Base-by-base conservation (phyloP, 2,888 invertebrate species). In the Andrena hattorfiana region DNA sequence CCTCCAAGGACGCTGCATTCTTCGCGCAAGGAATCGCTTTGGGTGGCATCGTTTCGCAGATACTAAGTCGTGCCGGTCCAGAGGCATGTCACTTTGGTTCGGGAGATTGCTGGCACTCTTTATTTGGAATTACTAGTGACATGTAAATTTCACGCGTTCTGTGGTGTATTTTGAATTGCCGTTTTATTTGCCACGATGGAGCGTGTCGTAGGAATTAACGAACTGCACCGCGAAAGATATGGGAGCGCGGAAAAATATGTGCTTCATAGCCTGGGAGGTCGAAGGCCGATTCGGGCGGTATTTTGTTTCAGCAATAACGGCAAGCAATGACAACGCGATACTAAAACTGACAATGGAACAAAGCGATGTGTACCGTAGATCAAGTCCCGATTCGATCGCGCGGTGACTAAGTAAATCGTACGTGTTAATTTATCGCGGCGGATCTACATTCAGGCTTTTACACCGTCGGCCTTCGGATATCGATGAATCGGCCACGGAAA, bases 361-460 rank as follows among this genome's bases (percentile, higher is more conserved):
- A 73, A 63, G 56, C 63, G 56, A 64, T 56, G 62, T 48, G 32
- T 62, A 54, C 62, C 32, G 62, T 77, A 81, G 70, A 77, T 77
- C 64, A 16, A 69, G 32, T n/a, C 8, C 0, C 72, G 81, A 81
- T 81, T 56, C 48, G 67, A 49, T 73, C 66, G 68, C 8, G 4
- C 59, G 64, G 60, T 70, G 59, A 70, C 68, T 78, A 73, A 78
- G 73, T 78, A 74, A 78, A 74, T 70, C 13, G 72, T 78, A 73
- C 78, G 78, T 70, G 73, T 70, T 81, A 78, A 78, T 81, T 81
- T 81, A 81, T 81, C 81, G 70, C 13, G 28, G 28, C 4, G 56
- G 77, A 82, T 82, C 79, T 82, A 77, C 77, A 73, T 81, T 59
- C 77, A 63, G 35, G 68, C 75, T 75, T 79, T 79, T 75, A 73